These are phyloP conservation scores for Tortrix viridana DNA, from an alignment of 2,888 invertebrate genomes.

Conservation along the genomic window DNA sequence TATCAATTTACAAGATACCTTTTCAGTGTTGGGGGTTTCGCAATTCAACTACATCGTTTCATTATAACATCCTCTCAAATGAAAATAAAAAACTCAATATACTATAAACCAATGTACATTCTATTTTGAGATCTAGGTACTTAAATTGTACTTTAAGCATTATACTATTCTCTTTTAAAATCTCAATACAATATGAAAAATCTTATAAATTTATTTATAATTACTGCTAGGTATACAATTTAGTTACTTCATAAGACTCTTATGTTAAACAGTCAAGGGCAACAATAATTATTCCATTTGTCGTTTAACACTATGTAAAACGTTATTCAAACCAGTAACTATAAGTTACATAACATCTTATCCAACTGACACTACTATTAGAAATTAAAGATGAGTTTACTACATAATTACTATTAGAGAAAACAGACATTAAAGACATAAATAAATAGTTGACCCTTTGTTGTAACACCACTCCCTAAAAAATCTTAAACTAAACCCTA, in stretches of 20 bases:
- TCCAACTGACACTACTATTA: too few species aligned
- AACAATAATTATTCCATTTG: not conserved
- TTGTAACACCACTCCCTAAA: too few species aligned
- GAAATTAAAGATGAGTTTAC: too few species aligned
- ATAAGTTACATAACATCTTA: too few species aligned
- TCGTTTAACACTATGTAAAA: not conserved
- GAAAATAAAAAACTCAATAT: constrained; percentile 7
- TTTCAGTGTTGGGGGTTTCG: not conserved
- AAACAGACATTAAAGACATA: too few species aligned
- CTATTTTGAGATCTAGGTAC: constrained; percentile 53
- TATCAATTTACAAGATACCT: not conserved
- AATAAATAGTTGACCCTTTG: too few species aligned
- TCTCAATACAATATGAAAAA: constrained; percentile 42
- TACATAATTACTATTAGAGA: too few species aligned
- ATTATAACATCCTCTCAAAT: not conserved
- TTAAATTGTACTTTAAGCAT: constrained; percentile 54
- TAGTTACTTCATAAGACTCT: constrained; percentile 52
- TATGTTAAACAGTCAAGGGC: constrained; percentile 20
- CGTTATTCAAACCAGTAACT: too few species aligned
- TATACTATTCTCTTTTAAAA: constrained; percentile 41
- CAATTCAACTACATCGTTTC: not conserved
- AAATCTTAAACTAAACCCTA: too few species aligned
- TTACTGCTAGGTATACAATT: constrained; percentile 50
- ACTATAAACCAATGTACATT: constrained; percentile 38
- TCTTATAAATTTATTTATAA: constrained; percentile 39